Percentiles rank a stretch among this genome's conserved stretches.
Evolutionary conservation across 1,140 invertebrate genomes (phyloP).

Genomic region (Holotrichia oblita): DNA sequence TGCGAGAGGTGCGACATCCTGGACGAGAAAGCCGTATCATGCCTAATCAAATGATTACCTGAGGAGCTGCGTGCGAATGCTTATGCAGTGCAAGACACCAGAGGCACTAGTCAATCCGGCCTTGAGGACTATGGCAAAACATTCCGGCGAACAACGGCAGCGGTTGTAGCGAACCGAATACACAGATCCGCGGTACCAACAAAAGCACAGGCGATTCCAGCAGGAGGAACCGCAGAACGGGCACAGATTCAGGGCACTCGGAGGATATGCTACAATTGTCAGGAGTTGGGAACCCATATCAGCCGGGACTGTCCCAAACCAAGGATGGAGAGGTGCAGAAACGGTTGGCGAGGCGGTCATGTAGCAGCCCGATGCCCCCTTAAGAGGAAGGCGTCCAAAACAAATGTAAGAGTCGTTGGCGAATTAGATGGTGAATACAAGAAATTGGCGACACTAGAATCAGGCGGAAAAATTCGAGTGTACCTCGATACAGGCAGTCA

Average conservation of each 20-base stretch:
- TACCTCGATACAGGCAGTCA: constrained; percentile 6
- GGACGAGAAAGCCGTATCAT: constrained; percentile 20
- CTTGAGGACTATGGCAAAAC: not conserved
- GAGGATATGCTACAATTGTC: constrained; percentile 3
- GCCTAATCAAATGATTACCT: not conserved
- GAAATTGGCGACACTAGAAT: not conserved
- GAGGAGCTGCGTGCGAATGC: constrained; percentile 21
- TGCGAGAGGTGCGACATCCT: constrained; percentile 13
- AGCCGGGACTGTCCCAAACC: not conserved
- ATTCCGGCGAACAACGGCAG: not conserved
- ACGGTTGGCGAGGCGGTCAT: not conserved
- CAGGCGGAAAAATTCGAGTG: not conserved
- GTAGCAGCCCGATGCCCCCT: not conserved
- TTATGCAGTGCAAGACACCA: constrained; percentile 10
- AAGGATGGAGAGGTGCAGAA: not conserved
- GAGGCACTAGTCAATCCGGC: not conserved
- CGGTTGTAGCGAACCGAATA: not conserved
- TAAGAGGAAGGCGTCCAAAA: not conserved
- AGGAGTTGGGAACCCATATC: not conserved
- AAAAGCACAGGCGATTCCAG: not conserved
- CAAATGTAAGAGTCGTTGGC: not conserved
- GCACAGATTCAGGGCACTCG: not conserved
- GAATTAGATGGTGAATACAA: not conserved
- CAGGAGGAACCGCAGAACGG: not conserved
- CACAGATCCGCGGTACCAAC: not conserved